Base-by-base conservation (phyloP, 2,113 vertebrate species). In the Notarius quadriscutis region DNA sequence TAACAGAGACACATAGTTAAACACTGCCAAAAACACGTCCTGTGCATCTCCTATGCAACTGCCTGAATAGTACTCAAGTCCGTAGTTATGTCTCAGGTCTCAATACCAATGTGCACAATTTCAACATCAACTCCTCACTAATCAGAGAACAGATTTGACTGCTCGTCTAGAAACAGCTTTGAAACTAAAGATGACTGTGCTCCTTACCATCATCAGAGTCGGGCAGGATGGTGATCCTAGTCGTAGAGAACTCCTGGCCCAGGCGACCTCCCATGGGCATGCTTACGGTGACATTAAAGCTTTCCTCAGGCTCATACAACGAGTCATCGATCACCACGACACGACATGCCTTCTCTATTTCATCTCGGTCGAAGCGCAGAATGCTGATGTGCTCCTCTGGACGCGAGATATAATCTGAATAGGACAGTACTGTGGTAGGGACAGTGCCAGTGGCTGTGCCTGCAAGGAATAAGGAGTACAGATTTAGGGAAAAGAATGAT, bases 361-460 rank as follows among this genome's bases (percentile, higher is more conserved):
- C 97, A 0, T 94, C 97, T 89, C 94, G 97, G 93, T 98, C 97
- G 65, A 99, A 99, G 60, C 95, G 96, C n/a, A 99, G 86, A n/a
- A 98, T 7, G 25, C 98, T 97, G 94, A 91, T 96, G 92, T 98
- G 97, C 87, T 99, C 97, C 91, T 99, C 98, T 0, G 97, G 95
- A 81, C 97, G 94, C 80, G 97, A 98, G 93, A 99, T 99, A 94
- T 98, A 99, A 93, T 99, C 98, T 0, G 98, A 99, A 91, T 97
- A 99, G 81, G 98, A 99, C 69, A 99, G 94, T 7, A 99, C 98
- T 0, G 94, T 96, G 25, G 95, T 96, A 50, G 97, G 97, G 85
- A 96, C 89, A 0, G 98, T 99, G 88, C 98, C 98, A 8, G 95
- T 95, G 51, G 98, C 98, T 1, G 97, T 95, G 83, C 95, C 98